phyloP scores from a whole-genome alignment of 2,113 vertebrate genomes.

The Zosterops pallidus region DNA sequence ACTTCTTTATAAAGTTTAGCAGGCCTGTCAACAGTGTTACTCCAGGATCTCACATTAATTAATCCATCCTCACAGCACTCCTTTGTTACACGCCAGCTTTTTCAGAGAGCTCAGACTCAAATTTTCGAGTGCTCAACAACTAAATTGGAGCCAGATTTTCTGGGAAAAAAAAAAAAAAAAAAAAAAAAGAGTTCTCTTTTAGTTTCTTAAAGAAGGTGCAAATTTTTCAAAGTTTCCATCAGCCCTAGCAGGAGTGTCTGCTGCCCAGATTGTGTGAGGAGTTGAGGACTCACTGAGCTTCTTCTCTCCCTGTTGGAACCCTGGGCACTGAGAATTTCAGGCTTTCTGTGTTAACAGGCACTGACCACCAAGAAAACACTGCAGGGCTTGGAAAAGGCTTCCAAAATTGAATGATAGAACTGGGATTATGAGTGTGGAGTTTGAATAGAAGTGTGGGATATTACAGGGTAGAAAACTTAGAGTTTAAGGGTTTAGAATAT shows the following conservation, averaged over 20 bases:
- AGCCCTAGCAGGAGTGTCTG: neutral
- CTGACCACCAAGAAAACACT: neutral
- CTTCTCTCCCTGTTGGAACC: neutral
- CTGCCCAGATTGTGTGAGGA: neutral
- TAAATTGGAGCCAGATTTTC: neutral
- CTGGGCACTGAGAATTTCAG: neutral
- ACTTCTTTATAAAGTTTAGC: neutral
- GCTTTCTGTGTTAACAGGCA: neutral
- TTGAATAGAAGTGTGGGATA: neutral
- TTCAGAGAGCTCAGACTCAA: neutral
- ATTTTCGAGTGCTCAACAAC: neutral
- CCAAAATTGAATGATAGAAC: neutral
- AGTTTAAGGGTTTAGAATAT: neutral
- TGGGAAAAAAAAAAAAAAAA: no score
- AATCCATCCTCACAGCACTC: neutral
- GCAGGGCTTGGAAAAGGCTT: neutral
- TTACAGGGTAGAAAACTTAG: neutral
- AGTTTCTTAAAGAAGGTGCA: neutral
- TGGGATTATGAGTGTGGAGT: neutral
- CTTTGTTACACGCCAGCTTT: neutral
- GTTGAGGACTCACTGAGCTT: neutral
- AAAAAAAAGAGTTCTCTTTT: neutral
- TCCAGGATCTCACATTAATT: slow-evolving; percentile 2
- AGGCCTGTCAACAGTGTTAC: neutral
- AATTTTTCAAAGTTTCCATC: neutral